Percentiles rank a stretch among this genome's conserved stretches.
Evolutionary conservation across 2,113 vertebrate genomes (phyloP).

Genomic region (Apodemus sylvaticus): DNA sequence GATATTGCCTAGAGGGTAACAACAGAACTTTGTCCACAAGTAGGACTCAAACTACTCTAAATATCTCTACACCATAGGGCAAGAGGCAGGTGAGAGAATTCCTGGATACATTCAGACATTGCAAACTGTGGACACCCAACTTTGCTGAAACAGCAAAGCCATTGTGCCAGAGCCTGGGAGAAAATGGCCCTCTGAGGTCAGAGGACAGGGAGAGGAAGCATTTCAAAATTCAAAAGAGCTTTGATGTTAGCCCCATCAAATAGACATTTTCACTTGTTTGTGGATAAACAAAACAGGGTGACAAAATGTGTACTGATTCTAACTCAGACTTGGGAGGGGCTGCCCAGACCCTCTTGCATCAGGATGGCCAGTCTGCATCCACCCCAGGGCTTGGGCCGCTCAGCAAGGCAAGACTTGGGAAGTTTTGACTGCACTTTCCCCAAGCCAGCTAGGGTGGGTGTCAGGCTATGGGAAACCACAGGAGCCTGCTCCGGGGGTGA

Average conservation of each 20-base stretch:
- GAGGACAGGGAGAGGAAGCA: background rate
- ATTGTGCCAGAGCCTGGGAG: background rate
- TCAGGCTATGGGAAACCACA: too few species aligned
- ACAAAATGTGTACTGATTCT: background rate
- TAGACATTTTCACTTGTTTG: background rate
- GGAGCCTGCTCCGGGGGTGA: too few species aligned
- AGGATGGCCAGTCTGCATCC: background rate
- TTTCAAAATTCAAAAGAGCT: background rate
- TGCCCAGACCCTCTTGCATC: background rate
- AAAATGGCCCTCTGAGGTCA: background rate
- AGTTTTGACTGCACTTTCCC: too few species aligned
- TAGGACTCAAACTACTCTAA: background rate
- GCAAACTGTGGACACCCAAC: background rate
- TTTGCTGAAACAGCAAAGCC: background rate
- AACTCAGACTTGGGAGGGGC: background rate
- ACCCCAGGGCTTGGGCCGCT: too few species aligned
- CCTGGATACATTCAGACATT: background rate
- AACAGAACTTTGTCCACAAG: background rate
- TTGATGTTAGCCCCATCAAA: background rate
- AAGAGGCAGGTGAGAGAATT: background rate
- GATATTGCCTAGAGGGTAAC: background rate
- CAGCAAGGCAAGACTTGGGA: too few species aligned
- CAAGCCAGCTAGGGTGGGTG: too few species aligned
- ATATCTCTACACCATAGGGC: background rate
- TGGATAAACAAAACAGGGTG: background rate